Conservation (phyloP, 2,797 vertebrate species). For the Darevskia mixta region DNA sequence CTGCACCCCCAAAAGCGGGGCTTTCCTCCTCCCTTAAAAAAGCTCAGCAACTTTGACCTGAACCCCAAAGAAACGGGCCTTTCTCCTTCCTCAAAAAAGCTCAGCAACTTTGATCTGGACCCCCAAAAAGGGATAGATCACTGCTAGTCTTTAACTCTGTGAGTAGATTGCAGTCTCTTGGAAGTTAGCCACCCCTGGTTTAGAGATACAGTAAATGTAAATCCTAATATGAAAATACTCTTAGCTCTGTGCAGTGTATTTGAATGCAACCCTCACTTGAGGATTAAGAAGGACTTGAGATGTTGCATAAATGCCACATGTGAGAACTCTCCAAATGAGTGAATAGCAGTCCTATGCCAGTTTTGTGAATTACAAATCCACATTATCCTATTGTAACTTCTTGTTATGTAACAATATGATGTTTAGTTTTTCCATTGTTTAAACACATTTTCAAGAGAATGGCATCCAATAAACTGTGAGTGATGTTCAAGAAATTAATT, state of each 20-base stretch:
- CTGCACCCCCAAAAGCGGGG: too few relatives aligned
- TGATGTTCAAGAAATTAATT: slow-evolving; percentile 49
- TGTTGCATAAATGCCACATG: not conserved
- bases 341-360: not conserved
- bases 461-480: slow-evolving; percentile 40
- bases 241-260: not conserved
- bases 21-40: too few relatives aligned
- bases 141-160: too few relatives aligned
- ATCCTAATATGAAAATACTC: not conserved
- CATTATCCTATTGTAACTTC: slow-evolving; percentile 4
- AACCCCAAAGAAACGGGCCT: too few relatives aligned
- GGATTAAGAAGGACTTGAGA: not conserved
- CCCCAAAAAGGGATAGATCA: too few relatives aligned
- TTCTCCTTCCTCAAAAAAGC: too few relatives aligned
- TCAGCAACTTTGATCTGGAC: too few relatives aligned
- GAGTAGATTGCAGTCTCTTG: too few relatives aligned
- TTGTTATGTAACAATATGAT: slow-evolving; percentile 29
- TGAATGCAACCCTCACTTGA: not conserved
- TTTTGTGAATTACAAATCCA: slow-evolving; percentile 26
- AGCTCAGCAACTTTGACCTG: too few relatives aligned
- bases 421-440: slow-evolving; percentile 31
- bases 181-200: too few relatives aligned
- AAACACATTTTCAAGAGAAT: slow-evolving; percentile 20
- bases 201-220: not conserved
- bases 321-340: not conserved